A percentile compares a stretch with the other conserved stretches of the same genome.
Conservation (phyloP, 2,113 vertebrate genomes). For the Xerus inauris region DNA sequence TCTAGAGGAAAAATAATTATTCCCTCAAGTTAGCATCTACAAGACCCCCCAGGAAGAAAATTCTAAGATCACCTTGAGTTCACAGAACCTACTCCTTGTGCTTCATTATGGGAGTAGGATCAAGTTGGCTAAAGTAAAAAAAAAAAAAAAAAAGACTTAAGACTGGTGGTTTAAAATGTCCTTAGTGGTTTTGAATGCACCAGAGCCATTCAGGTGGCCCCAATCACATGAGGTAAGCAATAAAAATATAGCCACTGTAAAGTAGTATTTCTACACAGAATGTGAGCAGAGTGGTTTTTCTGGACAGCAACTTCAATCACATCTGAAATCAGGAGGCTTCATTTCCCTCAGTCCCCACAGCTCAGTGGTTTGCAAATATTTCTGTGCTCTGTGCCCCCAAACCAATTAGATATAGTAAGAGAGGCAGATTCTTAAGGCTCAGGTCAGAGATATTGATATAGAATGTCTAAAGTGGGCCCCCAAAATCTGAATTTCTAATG, state of each 20-base stretch:
- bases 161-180: not conserved
- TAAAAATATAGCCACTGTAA: not conserved
- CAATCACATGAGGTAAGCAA: not conserved
- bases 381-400: not conserved
- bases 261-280: not conserved
- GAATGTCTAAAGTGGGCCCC: not conserved
- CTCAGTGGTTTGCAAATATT: not conserved
- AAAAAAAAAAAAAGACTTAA: not conserved
- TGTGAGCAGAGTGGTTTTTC: not conserved
- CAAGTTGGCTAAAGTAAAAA: not conserved
- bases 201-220: not conserved
- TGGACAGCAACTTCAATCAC: not conserved
- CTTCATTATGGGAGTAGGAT: not conserved
- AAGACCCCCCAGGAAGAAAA: not conserved
- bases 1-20: not conserved
- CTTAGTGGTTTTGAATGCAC: not conserved
- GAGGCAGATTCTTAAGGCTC: not conserved
- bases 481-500: not conserved
- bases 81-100: not conserved
- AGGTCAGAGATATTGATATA: not conserved
- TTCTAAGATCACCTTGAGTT: too few relatives aligned
- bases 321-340: not conserved
- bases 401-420: not conserved
- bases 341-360: not conserved
- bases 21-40: not conserved